Evolutionary conservation across 2,888 invertebrate genomes (phyloP).

Genomic region (Smittia sp.): DNA sequence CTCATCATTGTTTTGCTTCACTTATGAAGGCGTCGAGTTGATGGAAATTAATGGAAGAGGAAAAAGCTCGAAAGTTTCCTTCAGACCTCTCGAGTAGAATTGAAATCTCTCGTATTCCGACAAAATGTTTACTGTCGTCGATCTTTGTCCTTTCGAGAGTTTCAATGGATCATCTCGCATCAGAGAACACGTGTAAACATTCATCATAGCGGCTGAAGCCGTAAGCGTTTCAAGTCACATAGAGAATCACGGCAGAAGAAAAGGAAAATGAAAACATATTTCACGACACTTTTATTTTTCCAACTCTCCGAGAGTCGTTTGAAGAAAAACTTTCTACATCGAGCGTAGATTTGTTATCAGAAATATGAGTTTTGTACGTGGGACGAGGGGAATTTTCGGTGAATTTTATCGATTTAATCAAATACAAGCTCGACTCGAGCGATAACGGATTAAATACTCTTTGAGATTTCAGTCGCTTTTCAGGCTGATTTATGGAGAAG

Average conservation of each 20-base stretch:
- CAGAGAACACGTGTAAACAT: not conserved
- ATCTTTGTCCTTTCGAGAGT: not conserved
- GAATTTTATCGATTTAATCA: conserved; percentile 23
- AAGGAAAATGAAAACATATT: conserved; percentile 4
- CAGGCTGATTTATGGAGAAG: not conserved
- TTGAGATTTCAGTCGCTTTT: not conserved
- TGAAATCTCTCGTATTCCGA: too few relatives aligned
- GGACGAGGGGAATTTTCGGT: not conserved
- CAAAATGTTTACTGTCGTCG: not conserved
- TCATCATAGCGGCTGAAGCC: not conserved
- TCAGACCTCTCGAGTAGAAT: too few relatives aligned
- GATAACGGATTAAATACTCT: not conserved
- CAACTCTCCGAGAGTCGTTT: not conserved
- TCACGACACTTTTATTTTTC: not conserved
- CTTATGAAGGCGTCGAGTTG: too few relatives aligned
- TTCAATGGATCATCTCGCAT: not conserved
- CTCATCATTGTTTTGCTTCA: too few relatives aligned
- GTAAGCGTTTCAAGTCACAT: not conserved
- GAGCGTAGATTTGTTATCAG: not conserved
- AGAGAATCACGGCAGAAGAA: not conserved
- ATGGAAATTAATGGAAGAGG: too few relatives aligned
- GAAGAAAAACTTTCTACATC: not conserved
- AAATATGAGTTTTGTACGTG: not conserved
- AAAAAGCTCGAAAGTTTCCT: too few relatives aligned
- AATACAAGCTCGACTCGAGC: not conserved